Evolutionary conservation across 2,888 invertebrate genomes (phyloP).

Genomic region (Boloria euphrosyne): DNA sequence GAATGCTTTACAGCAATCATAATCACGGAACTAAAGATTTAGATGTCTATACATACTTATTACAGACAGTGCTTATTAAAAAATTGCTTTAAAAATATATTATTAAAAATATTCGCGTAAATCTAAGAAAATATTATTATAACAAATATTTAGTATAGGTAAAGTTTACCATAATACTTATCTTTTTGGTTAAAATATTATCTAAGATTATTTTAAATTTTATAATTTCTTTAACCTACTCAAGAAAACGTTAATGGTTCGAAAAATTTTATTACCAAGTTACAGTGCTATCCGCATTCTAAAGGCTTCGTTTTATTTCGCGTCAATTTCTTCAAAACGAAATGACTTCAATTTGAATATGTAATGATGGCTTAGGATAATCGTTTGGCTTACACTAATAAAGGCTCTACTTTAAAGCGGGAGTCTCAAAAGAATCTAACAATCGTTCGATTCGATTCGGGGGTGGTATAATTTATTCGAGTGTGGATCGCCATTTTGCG

Average conservation of each 20-base stretch:
- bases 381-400: conserved; percentile 82
- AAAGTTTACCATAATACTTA: no score
- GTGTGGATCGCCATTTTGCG: conserved; percentile 81
- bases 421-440: conserved; percentile 80
- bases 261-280: conserved; percentile 66
- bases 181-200: no score
- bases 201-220: no score
- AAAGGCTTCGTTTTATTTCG: conserved; percentile 79
- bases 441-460: conserved; percentile 73
- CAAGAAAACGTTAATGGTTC: conserved; percentile 46
- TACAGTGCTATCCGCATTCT: conserved; percentile 60
- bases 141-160: no score
- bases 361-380: conserved; percentile 81
- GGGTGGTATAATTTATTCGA: conserved; percentile 81
- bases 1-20: no score
- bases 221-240: neutral
- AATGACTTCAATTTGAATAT: conserved; percentile 82
- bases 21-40: no score
- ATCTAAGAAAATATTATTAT: no score
- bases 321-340: conserved; percentile 80
- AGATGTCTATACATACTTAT: no score
- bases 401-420: conserved; percentile 77
- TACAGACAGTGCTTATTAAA: no score
- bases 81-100: no score
- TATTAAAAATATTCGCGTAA: no score